Conservation (phyloP, 37 sponge, comb jelly and placozoan species). For the Ianthella basta region DNA sequence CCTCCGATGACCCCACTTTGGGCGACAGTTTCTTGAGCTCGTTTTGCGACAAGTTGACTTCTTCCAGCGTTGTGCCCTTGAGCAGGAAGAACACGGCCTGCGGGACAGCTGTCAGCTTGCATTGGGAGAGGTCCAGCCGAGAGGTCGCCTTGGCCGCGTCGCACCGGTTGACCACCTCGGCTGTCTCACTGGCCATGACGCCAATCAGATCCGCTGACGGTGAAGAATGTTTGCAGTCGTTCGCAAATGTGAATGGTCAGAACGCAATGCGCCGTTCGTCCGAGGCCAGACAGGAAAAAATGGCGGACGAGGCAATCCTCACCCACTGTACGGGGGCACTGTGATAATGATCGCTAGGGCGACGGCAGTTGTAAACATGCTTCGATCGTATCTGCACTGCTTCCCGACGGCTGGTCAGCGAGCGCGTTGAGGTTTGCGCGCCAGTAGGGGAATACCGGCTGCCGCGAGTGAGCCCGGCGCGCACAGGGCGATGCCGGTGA, state of each 20-base stretch:
- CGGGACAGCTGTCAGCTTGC: constrained; percentile 65
- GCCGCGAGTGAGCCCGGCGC: too few species aligned
- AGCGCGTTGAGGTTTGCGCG: too few species aligned
- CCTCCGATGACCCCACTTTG: constrained; percentile 35
- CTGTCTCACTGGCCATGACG: constrained; percentile 62
- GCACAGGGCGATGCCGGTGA: not conserved
- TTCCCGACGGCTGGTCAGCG: too few species aligned
- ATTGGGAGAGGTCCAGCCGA: constrained; percentile 40
- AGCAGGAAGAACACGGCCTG: constrained; percentile 75
- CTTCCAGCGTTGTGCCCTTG: constrained; percentile 49
- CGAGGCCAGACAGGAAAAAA: too few species aligned
- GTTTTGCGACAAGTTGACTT: constrained; percentile 60
- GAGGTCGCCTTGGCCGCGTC: constrained; percentile 49
- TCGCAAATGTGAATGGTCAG: not conserved
- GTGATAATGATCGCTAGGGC: too few species aligned
- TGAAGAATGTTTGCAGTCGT: not conserved
- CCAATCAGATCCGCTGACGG: not conserved
- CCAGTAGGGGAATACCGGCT: too few species aligned
- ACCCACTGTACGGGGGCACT: too few species aligned
- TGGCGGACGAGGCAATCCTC: too few species aligned
- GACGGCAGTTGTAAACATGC: too few species aligned
- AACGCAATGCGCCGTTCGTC: too few species aligned
- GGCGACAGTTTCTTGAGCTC: constrained; percentile 50
- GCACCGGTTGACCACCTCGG: constrained; percentile 58
- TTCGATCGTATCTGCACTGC: too few species aligned